Base-by-base conservation (phyloP, 2,113 vertebrate genomes). In the Pitta sordida region DNA sequence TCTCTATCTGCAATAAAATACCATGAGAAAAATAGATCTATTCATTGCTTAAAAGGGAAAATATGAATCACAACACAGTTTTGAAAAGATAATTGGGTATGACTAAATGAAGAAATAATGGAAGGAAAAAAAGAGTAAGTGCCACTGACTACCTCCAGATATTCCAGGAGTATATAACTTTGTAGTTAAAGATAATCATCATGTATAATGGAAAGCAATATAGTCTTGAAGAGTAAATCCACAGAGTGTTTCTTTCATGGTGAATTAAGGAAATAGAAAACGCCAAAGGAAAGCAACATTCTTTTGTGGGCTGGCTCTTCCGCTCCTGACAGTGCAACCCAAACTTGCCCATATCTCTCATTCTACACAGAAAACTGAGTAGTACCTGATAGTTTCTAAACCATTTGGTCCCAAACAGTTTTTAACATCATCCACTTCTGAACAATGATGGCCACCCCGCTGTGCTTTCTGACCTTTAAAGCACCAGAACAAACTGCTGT, bases 271-370 rank as follows among this genome's bases (percentile, higher is more conserved):
- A 83, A 83, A 59, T 9, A 20, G 63, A 68, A 79, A 83, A 68
- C n/a, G 23, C 13, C 53, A 76, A 68, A 19, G 17, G 29, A 81
- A 88, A 74, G 46, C 24, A 34, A 26, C 69, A 5, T 8, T 79
- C 11, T 18, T 70, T 39, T 0, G 0, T 22, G 18, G 48, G 5
- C 15, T 85, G 58, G 3, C 8, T 82, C 32, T 70, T 82, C 14
- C 30, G 16, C 34, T 85, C 29, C 24, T 49, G 29, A 67, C 0
- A 0, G 17, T 30, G 27, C n/a, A 58, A 51, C 11, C 19, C 48
- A 84, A 74, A 63, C 5, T 44, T 81, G 7, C 21, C 20, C 2
- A 1, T 22, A 20, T 27, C 16, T 64, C 77, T 62, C 44, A 52
- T 52, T 83, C 63, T 46, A 43, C 13, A 9, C 5, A 30, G 24